phyloP scores from a whole-genome alignment of 2,113 vertebrate species.

The Pteruthius melanotis region DNA sequence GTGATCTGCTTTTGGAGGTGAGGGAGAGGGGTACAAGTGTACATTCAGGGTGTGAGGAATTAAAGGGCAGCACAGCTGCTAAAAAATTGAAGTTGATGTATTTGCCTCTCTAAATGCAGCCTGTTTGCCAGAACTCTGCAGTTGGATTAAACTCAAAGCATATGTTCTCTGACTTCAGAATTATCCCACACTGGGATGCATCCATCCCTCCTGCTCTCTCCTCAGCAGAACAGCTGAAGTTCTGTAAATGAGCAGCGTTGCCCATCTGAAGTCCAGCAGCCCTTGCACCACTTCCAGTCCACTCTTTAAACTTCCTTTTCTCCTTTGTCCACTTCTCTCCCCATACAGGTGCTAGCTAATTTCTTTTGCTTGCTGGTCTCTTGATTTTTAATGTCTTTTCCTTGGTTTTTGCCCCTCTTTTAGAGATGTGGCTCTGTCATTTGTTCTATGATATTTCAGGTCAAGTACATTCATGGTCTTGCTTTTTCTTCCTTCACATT shows the following conservation, averaged over 20 bases:
- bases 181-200: not conserved
- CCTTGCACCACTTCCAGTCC: not conserved
- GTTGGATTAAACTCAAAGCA: constrained; percentile 41
- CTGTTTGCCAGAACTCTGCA: constrained; percentile 8
- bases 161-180: constrained; percentile 4
- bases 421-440: not conserved
- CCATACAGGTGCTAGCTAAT: not conserved
- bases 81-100: constrained; percentile 11
- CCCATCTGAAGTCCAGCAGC: not conserved
- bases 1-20: not conserved
- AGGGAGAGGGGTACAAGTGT: not conserved
- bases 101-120: constrained; percentile 30
- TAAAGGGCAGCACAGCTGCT: constrained; percentile 28
- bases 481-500: not conserved
- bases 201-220: not conserved
- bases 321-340: not conserved
- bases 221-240: not conserved
- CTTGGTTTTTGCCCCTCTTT: not conserved
- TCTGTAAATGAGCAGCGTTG: not conserved
- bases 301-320: not conserved
- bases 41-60: not conserved
- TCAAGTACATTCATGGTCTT: not conserved
- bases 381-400: not conserved
- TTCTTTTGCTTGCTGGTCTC: not conserved
- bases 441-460: not conserved